Evolutionary conservation across 2,888 invertebrate species (phyloP).

Genomic region (Ariolimax columbianus): DNA sequence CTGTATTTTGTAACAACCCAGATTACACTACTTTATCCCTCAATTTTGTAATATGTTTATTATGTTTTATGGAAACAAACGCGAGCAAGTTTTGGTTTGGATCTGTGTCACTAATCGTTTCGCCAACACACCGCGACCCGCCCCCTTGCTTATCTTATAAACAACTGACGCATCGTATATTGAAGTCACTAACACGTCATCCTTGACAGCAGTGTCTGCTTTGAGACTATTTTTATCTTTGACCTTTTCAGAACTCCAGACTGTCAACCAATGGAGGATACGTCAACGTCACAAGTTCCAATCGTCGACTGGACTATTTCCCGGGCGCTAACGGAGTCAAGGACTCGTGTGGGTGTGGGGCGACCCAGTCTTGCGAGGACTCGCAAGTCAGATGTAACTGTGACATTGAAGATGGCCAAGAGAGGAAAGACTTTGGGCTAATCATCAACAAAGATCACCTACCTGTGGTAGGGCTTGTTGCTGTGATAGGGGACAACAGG

Average conservation of each 20-base stretch:
- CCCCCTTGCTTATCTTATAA: no score
- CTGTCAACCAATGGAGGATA: constrained; percentile 32
- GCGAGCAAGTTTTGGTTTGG: no score
- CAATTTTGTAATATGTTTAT: no score
- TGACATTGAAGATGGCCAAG: constrained; percentile 62
- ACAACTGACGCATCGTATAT: no score
- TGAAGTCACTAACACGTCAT: no score
- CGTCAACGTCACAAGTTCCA: constrained; percentile 37
- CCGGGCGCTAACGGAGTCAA: constrained; percentile 45
- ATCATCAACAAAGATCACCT: constrained; percentile 64
- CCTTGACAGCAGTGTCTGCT: no score
- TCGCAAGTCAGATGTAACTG: constrained; percentile 67
- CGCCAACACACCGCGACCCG: no score
- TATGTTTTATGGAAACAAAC: no score
- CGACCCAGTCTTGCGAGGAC: constrained; percentile 61
- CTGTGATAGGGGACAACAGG: constrained; percentile 51
- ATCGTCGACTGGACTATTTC: constrained; percentile 41
- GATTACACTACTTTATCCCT: no score
- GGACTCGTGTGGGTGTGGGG: constrained; percentile 68
- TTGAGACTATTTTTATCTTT: no score
- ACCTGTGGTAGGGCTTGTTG: constrained; percentile 62
- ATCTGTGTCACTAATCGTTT: no score
- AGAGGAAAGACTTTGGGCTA: constrained; percentile 66
- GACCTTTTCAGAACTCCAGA: constrained; percentile 48
- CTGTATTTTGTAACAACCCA: no score